A percentile compares a stretch with the other conserved stretches of the same genome.
Conservation (phyloP, 2,888 invertebrate species). For the Limnephilus marmoratus region DNA sequence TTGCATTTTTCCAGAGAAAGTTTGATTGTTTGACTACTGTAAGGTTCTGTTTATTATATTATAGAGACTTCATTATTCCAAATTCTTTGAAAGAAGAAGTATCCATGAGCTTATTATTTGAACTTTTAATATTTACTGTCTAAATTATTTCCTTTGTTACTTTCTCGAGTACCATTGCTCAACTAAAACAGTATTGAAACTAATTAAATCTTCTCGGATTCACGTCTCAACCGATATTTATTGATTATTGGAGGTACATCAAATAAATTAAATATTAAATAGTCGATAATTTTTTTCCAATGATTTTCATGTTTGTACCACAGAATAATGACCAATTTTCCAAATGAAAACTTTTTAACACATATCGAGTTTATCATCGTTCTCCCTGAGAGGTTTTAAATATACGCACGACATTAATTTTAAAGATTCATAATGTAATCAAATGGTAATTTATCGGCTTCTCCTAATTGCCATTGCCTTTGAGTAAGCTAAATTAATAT, state of each 20-base stretch:
- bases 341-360: constrained; percentile 9
- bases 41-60: not conserved
- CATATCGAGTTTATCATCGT: constrained; percentile 36
- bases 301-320: constrained; percentile 34
- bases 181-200: constrained; percentile 23
- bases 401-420: not conserved
- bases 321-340: constrained; percentile 38
- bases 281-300: constrained; percentile 4
- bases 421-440: not conserved
- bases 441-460: not conserved
- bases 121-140: not conserved
- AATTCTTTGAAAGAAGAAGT: not conserved
- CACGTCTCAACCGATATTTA: not conserved
- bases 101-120: not conserved
- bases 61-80: not conserved
- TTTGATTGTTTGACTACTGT: not conserved
- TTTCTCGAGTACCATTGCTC: not conserved
- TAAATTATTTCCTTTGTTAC: not conserved
- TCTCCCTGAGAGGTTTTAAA: not conserved
- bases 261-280: not conserved
- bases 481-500: not conserved
- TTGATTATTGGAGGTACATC: not conserved
- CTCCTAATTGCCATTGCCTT: not conserved
- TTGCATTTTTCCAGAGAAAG: not conserved
- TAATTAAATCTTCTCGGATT: not conserved